Base-by-base conservation (phyloP, 2,797 vertebrate genomes). In the Lagodon rhomboides region DNA sequence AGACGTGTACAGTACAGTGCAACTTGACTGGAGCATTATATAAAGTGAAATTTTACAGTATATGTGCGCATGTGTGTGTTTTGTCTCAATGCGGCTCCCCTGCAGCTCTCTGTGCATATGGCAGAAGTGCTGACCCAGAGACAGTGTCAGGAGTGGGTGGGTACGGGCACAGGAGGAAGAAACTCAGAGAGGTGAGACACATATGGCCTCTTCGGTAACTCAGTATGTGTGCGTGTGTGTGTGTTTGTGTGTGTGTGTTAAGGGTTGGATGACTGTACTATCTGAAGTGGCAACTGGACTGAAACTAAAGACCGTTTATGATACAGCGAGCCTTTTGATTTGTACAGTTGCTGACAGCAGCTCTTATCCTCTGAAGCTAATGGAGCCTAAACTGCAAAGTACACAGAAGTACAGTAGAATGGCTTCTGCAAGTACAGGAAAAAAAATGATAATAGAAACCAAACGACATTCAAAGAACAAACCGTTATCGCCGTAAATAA, bases 51-150 rank as follows among this genome's bases (percentile, higher is more conserved):
- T 16, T 54, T 54, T 22, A 69, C 60, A 58, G 68, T 58, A 41
- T 59, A 27, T 47, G n/a, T 82, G 62, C 12, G 50, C 68, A 69
- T 73, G 60, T 77, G 75, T 77, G 75, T 50, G 54, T 20, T 12
- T 69, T 12, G 30, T 76, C 50, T 59, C 83, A 73, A 80, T 83
- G 91, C 90, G 91, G 81, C 75, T 38, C 47, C 63, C 78, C 85
- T 86, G 87, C 81, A 85, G 81, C 63, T 78, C 56, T 65, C 66
- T 71, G 83, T 79, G 53, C 86, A 84, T 77, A 86, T 80, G 83
- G 83, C 82, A 85, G 79, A 92, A 92, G 78, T 93, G 93, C 91
- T 94, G 92, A 93, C 68, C 84, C 70, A 89, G 77, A 85, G 73
- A 71, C 61, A 83, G 82, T 22, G 49, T 68, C 66, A 80, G 71